Conservation (phyloP, 2,888 invertebrate species). For the Rhorus exstirpatorius region DNA sequence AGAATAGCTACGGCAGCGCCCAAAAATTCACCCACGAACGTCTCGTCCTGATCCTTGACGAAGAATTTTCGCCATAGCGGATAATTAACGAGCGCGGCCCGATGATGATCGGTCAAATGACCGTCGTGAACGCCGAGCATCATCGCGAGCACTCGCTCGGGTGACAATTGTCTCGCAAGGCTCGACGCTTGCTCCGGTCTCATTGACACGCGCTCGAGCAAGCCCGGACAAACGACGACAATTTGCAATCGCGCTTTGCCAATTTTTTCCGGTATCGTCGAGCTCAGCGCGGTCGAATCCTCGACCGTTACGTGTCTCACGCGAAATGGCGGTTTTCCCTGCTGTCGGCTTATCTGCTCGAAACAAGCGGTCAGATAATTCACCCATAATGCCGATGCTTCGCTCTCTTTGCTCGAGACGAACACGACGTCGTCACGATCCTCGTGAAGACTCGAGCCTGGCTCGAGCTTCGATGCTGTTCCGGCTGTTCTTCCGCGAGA, state of each 20-base stretch:
- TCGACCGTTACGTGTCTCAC: slow-evolving; percentile 92
- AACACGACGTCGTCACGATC: slow-evolving; percentile 94
- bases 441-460: slow-evolving; percentile 75
- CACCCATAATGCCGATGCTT: slow-evolving; percentile 93
- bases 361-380: slow-evolving; percentile 94
- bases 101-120: slow-evolving; percentile 90
- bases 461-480: slow-evolving; percentile 59
- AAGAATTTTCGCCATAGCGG: slow-evolving; percentile 93
- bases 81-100: slow-evolving; percentile 90
- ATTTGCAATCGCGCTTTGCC: slow-evolving; percentile 92
- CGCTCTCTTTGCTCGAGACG: slow-evolving; percentile 92
- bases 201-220: slow-evolving; percentile 89
- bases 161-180: slow-evolving; percentile 88
- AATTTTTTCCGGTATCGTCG: slow-evolving; percentile 87
- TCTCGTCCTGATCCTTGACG: slow-evolving; percentile 93
- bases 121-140: slow-evolving; percentile 93
- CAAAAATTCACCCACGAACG: slow-evolving; percentile 94
- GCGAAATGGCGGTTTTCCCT: slow-evolving; percentile 92
- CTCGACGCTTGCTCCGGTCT: slow-evolving; percentile 87
- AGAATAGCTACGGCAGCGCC: slow-evolving; percentile 93
- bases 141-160: slow-evolving; percentile 93
- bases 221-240: slow-evolving; percentile 92
- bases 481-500: slow-evolving; percentile 64
- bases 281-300: slow-evolving; percentile 87
- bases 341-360: slow-evolving; percentile 93